Evolutionary conservation across 1,140 invertebrate species (phyloP), one percentile per base, ranked within the genome.

Genomic region (Psix sp.): DNA sequence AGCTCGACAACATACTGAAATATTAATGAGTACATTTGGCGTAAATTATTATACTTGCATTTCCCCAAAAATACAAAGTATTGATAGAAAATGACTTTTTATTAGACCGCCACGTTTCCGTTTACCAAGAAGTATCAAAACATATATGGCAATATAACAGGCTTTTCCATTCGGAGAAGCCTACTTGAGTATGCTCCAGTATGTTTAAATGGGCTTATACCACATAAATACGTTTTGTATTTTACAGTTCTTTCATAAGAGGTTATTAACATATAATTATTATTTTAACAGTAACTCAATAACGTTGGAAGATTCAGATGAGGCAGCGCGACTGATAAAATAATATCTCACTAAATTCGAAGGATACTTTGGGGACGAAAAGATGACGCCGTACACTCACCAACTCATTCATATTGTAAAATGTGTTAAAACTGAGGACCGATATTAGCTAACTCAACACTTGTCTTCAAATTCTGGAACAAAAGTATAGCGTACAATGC

Each of bases 381-480:
- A 3, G 1, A 35, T 35, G 33, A 35, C 33, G 11, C 33, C 33
- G 2, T 13, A 11, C 2, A 13, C 6, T 1, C 33, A 35, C 6
- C 11, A 13, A 13, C 3, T 35, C 4, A 7, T 2, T 13, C 33
- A 35, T 11, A 14, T 35, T 35, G 33, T 35, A 13, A 2, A n/a
- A 14, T 11, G 21, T 15, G 40, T 54, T 0, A 52, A 24, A 16
- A 54, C 14, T 71, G 56, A 57, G 56, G 57, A 5, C 56, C 46
- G 11, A 42, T 48, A 2, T 71, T 56, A 49, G 35, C 5, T 3
- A 20, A 62, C 26, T 17, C 31, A 9, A 54, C 67, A 1, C 56
- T 38, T 24, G n/a, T 10, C 3, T 71, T 62, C 24, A 57, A 71
- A 33, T 54, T 49, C 3, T 60, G 45, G 48, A 74, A 59, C 46